Percentiles rank a stretch among this genome's conserved stretches.
Conservation (phyloP, 2,888 invertebrate species). For the Heterodera filipjevi region DNA sequence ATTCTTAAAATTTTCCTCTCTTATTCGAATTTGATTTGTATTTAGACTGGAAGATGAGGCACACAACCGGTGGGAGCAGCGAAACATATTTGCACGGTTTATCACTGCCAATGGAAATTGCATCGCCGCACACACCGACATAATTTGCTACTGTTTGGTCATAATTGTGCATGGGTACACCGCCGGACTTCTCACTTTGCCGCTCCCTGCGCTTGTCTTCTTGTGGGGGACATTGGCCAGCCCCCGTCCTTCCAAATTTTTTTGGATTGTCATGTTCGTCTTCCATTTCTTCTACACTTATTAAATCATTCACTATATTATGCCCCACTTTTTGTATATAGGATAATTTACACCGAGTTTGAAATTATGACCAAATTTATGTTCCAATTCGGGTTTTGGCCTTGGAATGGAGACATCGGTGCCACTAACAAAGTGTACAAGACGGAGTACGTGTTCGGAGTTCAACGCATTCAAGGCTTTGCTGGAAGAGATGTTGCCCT, state of each 20-base stretch:
- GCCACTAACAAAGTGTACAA: constrained; percentile 32
- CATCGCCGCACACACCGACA: constrained; percentile 72
- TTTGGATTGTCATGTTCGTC: constrained; percentile 84
- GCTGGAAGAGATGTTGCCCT: constrained; percentile 87
- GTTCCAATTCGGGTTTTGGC: constrained; percentile 90
- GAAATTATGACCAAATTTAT: constrained; percentile 89
- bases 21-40: constrained; percentile 17
- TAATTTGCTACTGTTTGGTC: constrained; percentile 92
- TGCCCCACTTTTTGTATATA: too few species aligned
- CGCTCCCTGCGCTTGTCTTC: constrained; percentile 92
- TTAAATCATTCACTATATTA: too few species aligned
- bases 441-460: constrained; percentile 81
- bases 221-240: constrained; percentile 95
- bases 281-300: too few species aligned
- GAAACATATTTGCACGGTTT: constrained; percentile 57
- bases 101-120: constrained; percentile 58
- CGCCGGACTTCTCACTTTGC: constrained; percentile 85
- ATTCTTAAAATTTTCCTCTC: too few species aligned
- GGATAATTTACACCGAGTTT: constrained; percentile 97
- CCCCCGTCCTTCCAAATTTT: constrained; percentile 92
- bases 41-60: constrained; percentile 59
- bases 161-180: constrained; percentile 87
- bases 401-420: constrained; percentile 74
- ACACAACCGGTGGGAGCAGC: constrained; percentile 60
- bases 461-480: constrained; percentile 82